A percentile compares a stretch with the other conserved stretches of the same genome.
These are phyloP conservation scores for Temnothorax ravouxi DNA, from an alignment of 2,888 invertebrate species.

Conservation along the genomic window DNA sequence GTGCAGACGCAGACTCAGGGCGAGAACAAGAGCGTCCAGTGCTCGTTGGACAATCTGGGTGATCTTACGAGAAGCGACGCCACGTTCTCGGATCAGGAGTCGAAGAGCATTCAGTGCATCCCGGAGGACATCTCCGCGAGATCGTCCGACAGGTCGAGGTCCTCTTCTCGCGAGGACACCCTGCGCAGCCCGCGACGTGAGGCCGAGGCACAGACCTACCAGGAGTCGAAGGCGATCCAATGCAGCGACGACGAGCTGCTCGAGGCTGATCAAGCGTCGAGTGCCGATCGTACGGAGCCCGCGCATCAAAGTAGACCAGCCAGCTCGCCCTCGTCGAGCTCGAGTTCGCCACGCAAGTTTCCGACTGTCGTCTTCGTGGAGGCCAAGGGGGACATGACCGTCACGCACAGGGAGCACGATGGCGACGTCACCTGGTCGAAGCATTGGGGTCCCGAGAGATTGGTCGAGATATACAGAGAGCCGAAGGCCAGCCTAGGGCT, in stretches of 20 bases:
- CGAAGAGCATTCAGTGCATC: slow-evolving; percentile 76
- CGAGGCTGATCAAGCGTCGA: slow-evolving; percentile 59
- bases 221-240: slow-evolving; percentile 81
- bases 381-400: slow-evolving; percentile 84
- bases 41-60: slow-evolving; percentile 77
- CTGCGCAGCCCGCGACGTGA: slow-evolving; percentile 75
- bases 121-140: slow-evolving; percentile 68
- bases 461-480: slow-evolving; percentile 91
- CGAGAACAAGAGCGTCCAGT: slow-evolving; percentile 82
- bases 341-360: slow-evolving; percentile 66
- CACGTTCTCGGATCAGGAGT: slow-evolving; percentile 67
- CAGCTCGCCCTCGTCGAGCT: slow-evolving; percentile 69
- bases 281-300: slow-evolving; percentile 1
- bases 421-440: slow-evolving; percentile 88
- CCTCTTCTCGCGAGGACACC: slow-evolving; percentile 47
- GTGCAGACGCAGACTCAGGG: slow-evolving; percentile 83
- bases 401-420: slow-evolving; percentile 84
- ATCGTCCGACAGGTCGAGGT: slow-evolving; percentile 42
- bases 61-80: slow-evolving; percentile 61
- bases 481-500: slow-evolving; percentile 96
- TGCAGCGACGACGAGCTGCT: slow-evolving; percentile 76
- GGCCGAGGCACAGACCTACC: slow-evolving; percentile 81
- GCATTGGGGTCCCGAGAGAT: slow-evolving; percentile 94
- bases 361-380: slow-evolving; percentile 78
- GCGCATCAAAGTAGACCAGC: slow-evolving; percentile 60